Evolutionary conservation across 2,113 vertebrate species (phyloP), one percentile per base, ranked within the genome.

Genomic region (Pardalotus punctatus): DNA sequence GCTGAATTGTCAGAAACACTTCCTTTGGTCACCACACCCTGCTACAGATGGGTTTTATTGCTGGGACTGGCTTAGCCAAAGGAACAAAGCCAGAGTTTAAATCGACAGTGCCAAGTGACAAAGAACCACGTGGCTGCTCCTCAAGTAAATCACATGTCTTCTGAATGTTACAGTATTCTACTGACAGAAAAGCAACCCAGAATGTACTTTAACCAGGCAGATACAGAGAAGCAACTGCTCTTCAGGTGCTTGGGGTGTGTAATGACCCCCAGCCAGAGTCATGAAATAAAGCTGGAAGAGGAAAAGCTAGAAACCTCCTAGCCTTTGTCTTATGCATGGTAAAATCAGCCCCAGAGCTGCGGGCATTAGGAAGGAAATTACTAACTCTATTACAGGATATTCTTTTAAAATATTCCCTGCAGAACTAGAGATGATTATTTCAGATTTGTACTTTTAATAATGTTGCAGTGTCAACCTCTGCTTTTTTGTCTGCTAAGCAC

Each of bases 21-120:
- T 96, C 94, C 93, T 83, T 33, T 95, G 79, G 19, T 91, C 85
- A 62, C 94, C 94, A 93, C 96, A 86, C 92, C 96, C 96, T 33
- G 18, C 40, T 19, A 2, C 96, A 96, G 95, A 85, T 97, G 96
- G 90, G 88, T 88, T 96, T 93, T 80, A 62, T 83, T 81, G 95
- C 95, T 70, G 53, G 4, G 5, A 40, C 71, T 74, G 79, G 10
- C 53, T 80, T 6, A 77, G 93, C 79, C 88, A 90, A 20, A 83
- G 80, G 82, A 93, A 27, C 47, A 51, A 81, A 87, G 64, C 48
- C 70, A 42, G 81, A 25, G 48, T 35, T 87, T 29, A 71, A 95
- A 57, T 8, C 11, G 1, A 3, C 62, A 8, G 38, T 36, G 93
- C 86, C 83, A 78, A 90, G 72, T 43, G 57, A 45, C 56, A 60